phyloP scores from a whole-genome alignment of 2,888 invertebrate species.

The Chaetogeoica ovagalla region DNA sequence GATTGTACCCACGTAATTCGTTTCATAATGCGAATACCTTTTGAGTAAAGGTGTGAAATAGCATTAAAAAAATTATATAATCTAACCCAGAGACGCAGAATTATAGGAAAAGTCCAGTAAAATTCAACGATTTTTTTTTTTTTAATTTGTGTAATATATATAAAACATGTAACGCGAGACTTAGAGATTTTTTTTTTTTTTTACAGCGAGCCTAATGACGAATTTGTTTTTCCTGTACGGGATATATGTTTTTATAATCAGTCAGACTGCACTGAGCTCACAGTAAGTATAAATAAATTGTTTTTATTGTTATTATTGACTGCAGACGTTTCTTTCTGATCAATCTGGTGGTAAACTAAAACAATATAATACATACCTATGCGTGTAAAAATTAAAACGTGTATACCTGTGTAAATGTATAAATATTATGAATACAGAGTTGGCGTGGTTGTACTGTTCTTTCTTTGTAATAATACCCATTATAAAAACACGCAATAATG shows the following conservation, averaged over 20 bases:
- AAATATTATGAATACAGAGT: neutral
- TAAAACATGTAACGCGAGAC: neutral
- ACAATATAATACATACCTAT: neutral
- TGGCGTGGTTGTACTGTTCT: constrained; percentile 14
- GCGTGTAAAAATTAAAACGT: neutral
- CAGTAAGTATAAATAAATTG: constrained; percentile 40
- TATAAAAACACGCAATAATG: neutral
- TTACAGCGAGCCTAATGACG: constrained; percentile 48
- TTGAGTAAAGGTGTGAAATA: too few species aligned
- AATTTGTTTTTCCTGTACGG: constrained; percentile 38
- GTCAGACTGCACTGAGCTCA: constrained; percentile 37
- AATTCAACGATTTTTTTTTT: too few species aligned
- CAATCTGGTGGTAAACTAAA: too few species aligned
- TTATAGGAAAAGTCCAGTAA: neutral
- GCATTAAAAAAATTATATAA: too few species aligned
- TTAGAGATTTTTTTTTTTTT: neutral
- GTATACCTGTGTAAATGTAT: neutral
- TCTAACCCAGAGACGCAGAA: too few species aligned
- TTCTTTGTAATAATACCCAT: neutral
- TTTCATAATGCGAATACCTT: neutral
- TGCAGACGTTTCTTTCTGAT: neutral
- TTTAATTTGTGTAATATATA: neutral
- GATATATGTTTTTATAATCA: constrained; percentile 33
- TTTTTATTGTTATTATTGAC: neutral
- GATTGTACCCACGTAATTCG: too few species aligned